phyloP scores from a whole-genome alignment of 2,113 vertebrate genomes.

The Grallaria varia region DNA sequence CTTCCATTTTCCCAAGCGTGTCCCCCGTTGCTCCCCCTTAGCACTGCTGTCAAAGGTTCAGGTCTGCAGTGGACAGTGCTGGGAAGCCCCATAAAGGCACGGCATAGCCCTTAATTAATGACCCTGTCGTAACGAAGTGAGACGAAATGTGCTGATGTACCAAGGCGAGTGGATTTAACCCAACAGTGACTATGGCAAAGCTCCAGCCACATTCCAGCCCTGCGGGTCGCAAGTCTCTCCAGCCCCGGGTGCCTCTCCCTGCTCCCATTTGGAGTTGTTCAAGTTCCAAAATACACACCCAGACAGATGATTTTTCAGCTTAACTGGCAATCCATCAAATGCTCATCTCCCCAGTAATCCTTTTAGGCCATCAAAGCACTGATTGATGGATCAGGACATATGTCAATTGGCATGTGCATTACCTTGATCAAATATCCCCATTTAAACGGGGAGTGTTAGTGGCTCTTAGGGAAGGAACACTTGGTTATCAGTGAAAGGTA shows the following conservation, averaged over 20 bases:
- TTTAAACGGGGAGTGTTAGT: neutral
- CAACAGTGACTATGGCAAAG: neutral
- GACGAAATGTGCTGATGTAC: neutral
- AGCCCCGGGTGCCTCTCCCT: rapidly evolving
- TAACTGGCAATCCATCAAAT: neutral
- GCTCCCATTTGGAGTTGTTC: neutral
- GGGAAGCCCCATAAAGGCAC: neutral
- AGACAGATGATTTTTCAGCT: neutral
- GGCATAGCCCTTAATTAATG: neutral
- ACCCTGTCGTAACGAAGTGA: rapidly evolving
- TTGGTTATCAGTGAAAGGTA: neutral
- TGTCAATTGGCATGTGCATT: neutral
- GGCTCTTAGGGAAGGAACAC: neutral
- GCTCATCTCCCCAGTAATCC: neutral
- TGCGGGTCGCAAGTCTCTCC: neutral
- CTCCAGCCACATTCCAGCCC: neutral
- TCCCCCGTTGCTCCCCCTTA: neutral
- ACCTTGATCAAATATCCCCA: neutral
- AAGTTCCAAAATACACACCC: neutral
- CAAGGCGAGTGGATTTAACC: neutral
- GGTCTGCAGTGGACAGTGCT: neutral
- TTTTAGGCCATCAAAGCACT: neutral
- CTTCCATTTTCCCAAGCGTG: neutral
- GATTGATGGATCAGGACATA: neutral
- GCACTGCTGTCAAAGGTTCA: neutral